A percentile compares a stretch with the other conserved stretches of the same genome.
phyloP scores from a whole-genome alignment of 2,888 invertebrate genomes.

The Clistopyga incitator region DNA sequence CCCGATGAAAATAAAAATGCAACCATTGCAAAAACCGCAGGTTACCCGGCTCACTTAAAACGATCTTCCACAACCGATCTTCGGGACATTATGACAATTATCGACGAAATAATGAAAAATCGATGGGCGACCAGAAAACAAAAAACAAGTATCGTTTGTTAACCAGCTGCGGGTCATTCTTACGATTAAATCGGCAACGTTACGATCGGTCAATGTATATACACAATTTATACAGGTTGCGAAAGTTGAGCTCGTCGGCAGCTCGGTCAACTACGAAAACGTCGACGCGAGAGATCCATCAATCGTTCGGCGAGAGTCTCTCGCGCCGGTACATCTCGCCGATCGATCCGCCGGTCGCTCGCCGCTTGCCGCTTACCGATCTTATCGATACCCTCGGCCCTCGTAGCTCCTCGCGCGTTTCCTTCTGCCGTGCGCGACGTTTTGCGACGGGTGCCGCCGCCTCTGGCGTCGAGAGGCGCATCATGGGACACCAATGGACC shows the following conservation, averaged over 20 bases:
- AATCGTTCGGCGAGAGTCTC: slow-evolving; percentile 45
- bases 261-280: slow-evolving; percentile 60
- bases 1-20: neutral
- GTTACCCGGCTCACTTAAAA: too few relatives aligned
- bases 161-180: slow-evolving; percentile 32
- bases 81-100: too few relatives aligned
- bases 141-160: too few relatives aligned
- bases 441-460: slow-evolving; percentile 36
- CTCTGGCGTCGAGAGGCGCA: slow-evolving; percentile 41
- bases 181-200: slow-evolving; percentile 41
- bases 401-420: slow-evolving; percentile 42
- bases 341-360: slow-evolving; percentile 15
- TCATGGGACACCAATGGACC: slow-evolving; percentile 28
- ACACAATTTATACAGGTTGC: slow-evolving; percentile 42
- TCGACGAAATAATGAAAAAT: neutral
- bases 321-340: slow-evolving; percentile 31
- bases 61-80: neutral
- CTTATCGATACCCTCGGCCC: slow-evolving; percentile 51
- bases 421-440: slow-evolving; percentile 25
- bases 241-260: slow-evolving; percentile 53
- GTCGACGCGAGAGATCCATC: slow-evolving; percentile 55
- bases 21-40: too few relatives aligned
- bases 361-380: slow-evolving; percentile 59
- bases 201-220: slow-evolving; percentile 23
- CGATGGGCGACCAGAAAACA: neutral